Base-by-base conservation (phyloP, 35 echinoderm and acorn worm genomes). In the Ophiothrix spiculata region DNA sequence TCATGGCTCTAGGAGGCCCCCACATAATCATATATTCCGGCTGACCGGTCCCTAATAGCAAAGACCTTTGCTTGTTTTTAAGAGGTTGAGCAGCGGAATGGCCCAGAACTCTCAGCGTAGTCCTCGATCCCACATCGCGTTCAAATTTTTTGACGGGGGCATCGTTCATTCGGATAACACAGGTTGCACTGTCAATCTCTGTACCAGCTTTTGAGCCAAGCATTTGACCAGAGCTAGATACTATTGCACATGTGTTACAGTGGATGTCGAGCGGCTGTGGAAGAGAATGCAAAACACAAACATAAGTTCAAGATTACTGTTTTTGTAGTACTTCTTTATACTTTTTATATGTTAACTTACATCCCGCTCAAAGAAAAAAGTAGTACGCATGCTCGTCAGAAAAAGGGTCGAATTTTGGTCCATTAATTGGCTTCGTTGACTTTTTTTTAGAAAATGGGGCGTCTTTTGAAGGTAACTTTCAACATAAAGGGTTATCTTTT, bases 161-260 rank as follows among this genome's bases (percentile, higher is more conserved):
- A 42, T 88, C 77, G 31, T 97, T 97, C 94, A 93, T 97, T 4
- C 94, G 86, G 54, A 97, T 82, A 3, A 97, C 84, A 36, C 94
- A 97, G 3, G 45, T 11, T 0, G 94, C 90, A 25, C 84, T 89
- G 87, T 97, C 90, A n/a, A 97, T 97, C 0, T 77, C 86, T 16
- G 36, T 32, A 56, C 94, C 94, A 17, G 87, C 86, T 32, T 86
- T 73, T 0, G 90, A 86, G 11, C 75, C 23, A n/a, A 90, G 83
- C 17, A 97, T 84, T 12, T 92, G 94, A 4, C 94, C 94, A 17
- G 91, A 82, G 79, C 82, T 93, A 56, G 90, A 90, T 15, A 93
- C 90, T 1, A 93, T 16, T 36, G 94, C 78, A 76, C 94, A 97
- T 39, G 64, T 75, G 31, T 40, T 54, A 73, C 94, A 97, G 16